Base-by-base conservation (phyloP, 1,140 invertebrate species). In the Olivierus martensii region DNA sequence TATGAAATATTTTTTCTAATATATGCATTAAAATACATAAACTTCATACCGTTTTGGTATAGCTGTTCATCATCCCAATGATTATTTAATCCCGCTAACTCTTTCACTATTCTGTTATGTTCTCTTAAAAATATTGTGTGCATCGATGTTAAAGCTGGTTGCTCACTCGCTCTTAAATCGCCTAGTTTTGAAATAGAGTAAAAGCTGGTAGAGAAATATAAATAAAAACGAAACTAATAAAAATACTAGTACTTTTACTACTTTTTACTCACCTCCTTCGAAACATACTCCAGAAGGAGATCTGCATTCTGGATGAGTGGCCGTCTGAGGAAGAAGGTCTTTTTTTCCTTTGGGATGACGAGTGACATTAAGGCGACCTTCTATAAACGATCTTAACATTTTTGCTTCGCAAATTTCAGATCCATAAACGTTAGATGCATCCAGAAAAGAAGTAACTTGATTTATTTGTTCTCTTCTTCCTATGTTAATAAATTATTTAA, bases 101-200 rank as follows among this genome's bases (percentile, higher is more conserved):
- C 79, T 51, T 83, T 79, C 18, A 87, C 87, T 4, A 95, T 70
- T n/a, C 84, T 73, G 66, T 98, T 98, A 66, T 96, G 90, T 59
- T 92, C 81, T 1, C 90, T 71, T 64, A 78, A 67, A 55, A 66
- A 69, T 12, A 82, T 56, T 3, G 79, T 82, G 61, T 81, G 79
- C 65, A 79, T 77, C 11, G 71, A 66, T 2, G 76, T 71, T 5
- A 82, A 63, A 36, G 71, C 76, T 36, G 77, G 67, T 56, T 81
- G 79, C 66, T 82, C 80, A 62, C 77, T 81, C 3, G 71, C 75
- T 53, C 80, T 60, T 34, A 73, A 67, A 63, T 82, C 80, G 35
- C 80, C 79, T 64, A 71, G 9, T 18, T 22, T 28, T 28, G 28
- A 4, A 28, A 28, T n/a, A 38, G n/a, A 38, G 37, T 11, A 11